Percentiles rank a stretch among this genome's conserved stretches.
These are phyloP conservation scores for Lepidocyrtoides sp. DNA, from an alignment of 2,888 invertebrate genomes.

Conservation along the genomic window DNA sequence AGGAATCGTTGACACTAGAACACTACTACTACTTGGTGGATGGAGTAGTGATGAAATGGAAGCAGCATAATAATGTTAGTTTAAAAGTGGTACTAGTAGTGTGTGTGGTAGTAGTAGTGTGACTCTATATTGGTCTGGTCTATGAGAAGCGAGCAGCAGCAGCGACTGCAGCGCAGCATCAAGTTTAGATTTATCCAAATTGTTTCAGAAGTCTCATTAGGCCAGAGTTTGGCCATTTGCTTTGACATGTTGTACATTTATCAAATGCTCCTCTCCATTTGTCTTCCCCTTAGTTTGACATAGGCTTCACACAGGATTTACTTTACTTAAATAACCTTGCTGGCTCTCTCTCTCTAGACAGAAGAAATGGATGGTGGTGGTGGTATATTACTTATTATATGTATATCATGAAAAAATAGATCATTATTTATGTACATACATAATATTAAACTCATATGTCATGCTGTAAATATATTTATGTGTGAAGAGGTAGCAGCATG, in stretches of 20 bases:
- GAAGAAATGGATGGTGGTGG: constrained; percentile 10
- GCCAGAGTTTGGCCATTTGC: constrained; percentile 84
- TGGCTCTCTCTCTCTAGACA: neutral
- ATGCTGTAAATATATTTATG: neutral
- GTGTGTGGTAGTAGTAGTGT: neutral
- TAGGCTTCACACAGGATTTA: constrained; percentile 80
- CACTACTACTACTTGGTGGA: neutral
- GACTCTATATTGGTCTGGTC: constrained; percentile 27
- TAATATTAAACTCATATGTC: constrained; percentile 17
- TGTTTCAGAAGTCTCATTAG: constrained; percentile 85
- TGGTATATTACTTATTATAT: neutral
- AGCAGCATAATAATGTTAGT: constrained; percentile 60
- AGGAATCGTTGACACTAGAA: constrained; percentile 73
- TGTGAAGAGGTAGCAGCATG: neutral
- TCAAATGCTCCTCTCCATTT: constrained; percentile 85
- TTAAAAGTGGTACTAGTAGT: constrained; percentile 9
- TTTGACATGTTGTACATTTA: constrained; percentile 85
- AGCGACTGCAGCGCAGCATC: constrained; percentile 13
- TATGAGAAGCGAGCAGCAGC: neutral
- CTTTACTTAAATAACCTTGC: constrained; percentile 44
- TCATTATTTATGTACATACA: neutral
- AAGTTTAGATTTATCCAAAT: constrained; percentile 83
- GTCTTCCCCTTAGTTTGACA: constrained; percentile 83
- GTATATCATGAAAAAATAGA: constrained; percentile 19
- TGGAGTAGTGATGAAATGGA: constrained; percentile 50